Conservation (phyloP, 2,113 vertebrate genomes). For the Agapornis roseicollis region DNA sequence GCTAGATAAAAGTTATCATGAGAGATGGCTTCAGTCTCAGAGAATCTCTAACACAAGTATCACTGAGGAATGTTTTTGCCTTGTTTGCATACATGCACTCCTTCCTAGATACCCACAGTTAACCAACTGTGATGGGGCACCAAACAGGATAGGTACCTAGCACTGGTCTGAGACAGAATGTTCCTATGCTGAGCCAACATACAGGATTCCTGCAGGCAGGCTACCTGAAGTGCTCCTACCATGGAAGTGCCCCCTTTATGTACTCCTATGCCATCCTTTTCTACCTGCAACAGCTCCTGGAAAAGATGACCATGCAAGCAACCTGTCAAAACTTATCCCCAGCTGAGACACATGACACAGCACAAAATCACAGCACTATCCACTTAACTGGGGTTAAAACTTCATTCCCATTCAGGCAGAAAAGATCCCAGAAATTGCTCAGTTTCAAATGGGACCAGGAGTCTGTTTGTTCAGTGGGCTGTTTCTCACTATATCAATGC, state of each 20-base stretch:
- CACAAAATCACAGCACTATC: not conserved
- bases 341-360: not conserved
- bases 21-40: not conserved
- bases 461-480: not conserved
- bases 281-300: not conserved
- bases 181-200: not conserved
- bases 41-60: not conserved
- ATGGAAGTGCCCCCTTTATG: not conserved
- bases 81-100: not conserved
- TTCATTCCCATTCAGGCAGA: not conserved
- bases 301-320: not conserved
- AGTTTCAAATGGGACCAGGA: not conserved
- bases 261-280: not conserved
- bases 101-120: not conserved
- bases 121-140: too few species aligned
- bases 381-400: not conserved
- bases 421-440: not conserved
- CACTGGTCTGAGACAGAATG: not conserved
- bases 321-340: not conserved
- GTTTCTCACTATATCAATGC: conserved; percentile 35
- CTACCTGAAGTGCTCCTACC: too few species aligned
- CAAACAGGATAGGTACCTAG: accelerated
- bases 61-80: not conserved
- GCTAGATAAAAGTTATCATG: not conserved
- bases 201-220: not conserved